A percentile compares a stretch with the other conserved stretches of the same genome.
phyloP scores from a whole-genome alignment of 1,140 invertebrate genomes.

The Platorchestia sp. region DNA sequence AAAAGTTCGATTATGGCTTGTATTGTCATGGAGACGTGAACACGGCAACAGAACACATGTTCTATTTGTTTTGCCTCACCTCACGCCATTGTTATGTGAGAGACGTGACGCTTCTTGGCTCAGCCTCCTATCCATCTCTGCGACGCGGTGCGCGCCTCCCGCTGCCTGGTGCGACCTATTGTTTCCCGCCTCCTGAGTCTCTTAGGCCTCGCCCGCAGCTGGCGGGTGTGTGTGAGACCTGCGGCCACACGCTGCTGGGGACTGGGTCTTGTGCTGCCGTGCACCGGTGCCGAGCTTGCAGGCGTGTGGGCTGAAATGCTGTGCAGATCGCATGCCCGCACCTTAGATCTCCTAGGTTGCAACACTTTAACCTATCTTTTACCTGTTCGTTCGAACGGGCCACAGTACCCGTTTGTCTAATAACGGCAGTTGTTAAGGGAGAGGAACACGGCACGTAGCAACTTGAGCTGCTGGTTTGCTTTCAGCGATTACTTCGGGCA shows the following conservation, averaged over 20 bases:
- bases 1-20: background rate
- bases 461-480: background rate
- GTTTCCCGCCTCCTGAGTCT: constrained; percentile 6
- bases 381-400: too few relatives aligned
- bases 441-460: background rate
- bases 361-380: too few relatives aligned
- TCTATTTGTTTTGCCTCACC: background rate
- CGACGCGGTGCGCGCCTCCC: background rate
- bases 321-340: too few relatives aligned
- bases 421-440: background rate
- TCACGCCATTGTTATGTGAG: background rate
- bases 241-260: background rate
- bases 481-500: background rate
- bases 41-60: background rate
- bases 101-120: background rate
- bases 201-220: constrained; percentile 6
- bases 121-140: background rate
- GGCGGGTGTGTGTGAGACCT: background rate
- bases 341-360: too few relatives aligned
- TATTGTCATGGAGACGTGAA: background rate
- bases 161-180: constrained; percentile 12
- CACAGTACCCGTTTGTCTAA: background rate
- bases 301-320: background rate
- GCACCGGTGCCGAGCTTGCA: background rate
- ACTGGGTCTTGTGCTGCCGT: too few relatives aligned